phyloP scores from a whole-genome alignment of 2,888 invertebrate genomes.

The Schizaphis graminum region DNA sequence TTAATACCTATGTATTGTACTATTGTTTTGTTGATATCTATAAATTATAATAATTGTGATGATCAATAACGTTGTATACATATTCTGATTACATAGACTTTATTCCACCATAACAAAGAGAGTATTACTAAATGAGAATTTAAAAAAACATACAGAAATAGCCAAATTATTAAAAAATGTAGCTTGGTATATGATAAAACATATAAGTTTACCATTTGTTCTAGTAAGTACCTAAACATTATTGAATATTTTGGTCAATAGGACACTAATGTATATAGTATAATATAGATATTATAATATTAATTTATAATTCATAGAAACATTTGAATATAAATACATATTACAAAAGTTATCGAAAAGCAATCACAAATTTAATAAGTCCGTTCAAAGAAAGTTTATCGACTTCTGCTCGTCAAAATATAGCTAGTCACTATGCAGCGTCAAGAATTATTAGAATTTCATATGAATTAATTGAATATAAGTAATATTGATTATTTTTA shows the following conservation, averaged over 20 bases:
- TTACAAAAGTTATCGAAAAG: slow-evolving; percentile 45
- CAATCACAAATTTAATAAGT: slow-evolving; percentile 51
- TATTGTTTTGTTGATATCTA: background rate
- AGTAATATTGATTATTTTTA: slow-evolving; percentile 30
- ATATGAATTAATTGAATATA: slow-evolving; percentile 55
- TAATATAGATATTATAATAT: background rate
- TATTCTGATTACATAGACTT: slow-evolving; percentile 37
- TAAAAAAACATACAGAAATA: slow-evolving; percentile 29
- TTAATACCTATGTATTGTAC: background rate
- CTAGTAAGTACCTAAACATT: slow-evolving; percentile 31
- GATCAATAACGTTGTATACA: background rate
- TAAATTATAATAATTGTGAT: background rate
- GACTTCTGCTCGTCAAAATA: background rate
- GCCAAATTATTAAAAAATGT: slow-evolving; percentile 37
- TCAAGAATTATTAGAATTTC: slow-evolving; percentile 23
- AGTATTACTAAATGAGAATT: slow-evolving; percentile 41
- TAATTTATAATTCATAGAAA: slow-evolving; percentile 39
- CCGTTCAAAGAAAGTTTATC: slow-evolving; percentile 57
- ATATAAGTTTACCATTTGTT: slow-evolving; percentile 49
- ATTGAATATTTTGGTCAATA: background rate
- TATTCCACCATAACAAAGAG: slow-evolving; percentile 55
- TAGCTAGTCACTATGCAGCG: slow-evolving; percentile 49
- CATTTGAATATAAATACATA: slow-evolving; percentile 37
- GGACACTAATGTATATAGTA: background rate
- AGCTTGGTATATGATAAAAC: slow-evolving; percentile 55